Base-by-base conservation (phyloP, 2,888 invertebrate genomes). In the Mylabris sibirica region DNA sequence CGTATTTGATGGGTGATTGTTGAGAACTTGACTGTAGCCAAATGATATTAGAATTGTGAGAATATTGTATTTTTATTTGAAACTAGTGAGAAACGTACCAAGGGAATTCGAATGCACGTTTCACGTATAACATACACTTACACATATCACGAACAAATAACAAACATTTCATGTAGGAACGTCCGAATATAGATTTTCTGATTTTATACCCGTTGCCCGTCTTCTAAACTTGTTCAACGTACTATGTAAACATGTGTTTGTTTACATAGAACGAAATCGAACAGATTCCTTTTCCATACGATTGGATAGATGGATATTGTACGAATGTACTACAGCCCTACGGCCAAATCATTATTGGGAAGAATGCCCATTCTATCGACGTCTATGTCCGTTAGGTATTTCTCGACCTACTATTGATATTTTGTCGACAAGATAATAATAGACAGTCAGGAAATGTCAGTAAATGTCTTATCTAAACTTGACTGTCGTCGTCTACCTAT, bases 221-320 rank as follows among this genome's bases (percentile, higher is more conserved):
- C 78, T 77, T 79, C 77, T 73, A 78, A 57, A 79, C 78, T 80
- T 79, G 79, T 78, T 80, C 80, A 74, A 77, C 75, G 75, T 77
- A 74, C 78, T 80, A 75, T 78, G 80, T 78, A 81, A 81, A 81
- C 76, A 80, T 76, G 76, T 79, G 80, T 77, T 79, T 81, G 80
- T 80, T 80, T 80, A 78, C 77, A 75, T 78, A 79, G 44, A 76
- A 75, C 78, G 74, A 72, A 80, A 80, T 80, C 77, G 78, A 78
- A 78, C 71, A 72, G 74, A 76, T 78, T 78, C 74, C 70, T 76
- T 64, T 57, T 26, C 24, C 57, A 57, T 57, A 26, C 57, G 57
- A 57, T 57, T 57, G 57, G 22, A 80, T 53, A 22, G 20, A 80
- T 78, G 79, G 78, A 78, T 78, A 76, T 75, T 74, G 57, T 20